These are phyloP conservation scores for Halcyon malimbica DNA, from an alignment of 2,113 vertebrate genomes.

Conservation along the genomic window DNA sequence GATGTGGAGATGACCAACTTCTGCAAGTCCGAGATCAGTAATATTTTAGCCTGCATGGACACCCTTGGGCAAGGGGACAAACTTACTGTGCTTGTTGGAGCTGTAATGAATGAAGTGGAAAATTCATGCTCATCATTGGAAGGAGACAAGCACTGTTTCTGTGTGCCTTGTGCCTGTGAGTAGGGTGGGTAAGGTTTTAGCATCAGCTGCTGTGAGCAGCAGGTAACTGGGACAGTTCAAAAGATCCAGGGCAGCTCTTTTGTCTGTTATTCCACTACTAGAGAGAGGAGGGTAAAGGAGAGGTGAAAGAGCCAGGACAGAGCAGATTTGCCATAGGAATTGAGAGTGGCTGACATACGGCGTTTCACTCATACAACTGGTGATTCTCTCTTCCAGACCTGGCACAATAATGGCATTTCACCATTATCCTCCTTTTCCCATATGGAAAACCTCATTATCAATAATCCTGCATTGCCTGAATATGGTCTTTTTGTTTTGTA, in stretches of 20 bases:
- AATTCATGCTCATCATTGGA: accelerated
- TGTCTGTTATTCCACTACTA: neutral
- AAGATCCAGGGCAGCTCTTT: neutral
- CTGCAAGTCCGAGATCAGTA: neutral
- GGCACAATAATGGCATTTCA: neutral
- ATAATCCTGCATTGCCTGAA: constrained; percentile 23
- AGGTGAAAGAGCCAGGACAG: neutral
- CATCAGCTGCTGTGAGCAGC: neutral
- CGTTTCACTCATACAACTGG: neutral
- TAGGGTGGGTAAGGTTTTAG: neutral
- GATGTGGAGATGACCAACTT: neutral
- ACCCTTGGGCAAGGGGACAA: neutral
- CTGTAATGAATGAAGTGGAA: neutral
- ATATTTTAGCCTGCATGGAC: neutral
- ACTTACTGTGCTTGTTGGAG: neutral
- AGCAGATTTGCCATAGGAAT: neutral
- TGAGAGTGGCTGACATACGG: neutral
- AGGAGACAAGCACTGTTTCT: neutral
- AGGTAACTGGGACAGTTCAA: neutral
- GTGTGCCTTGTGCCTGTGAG: neutral
- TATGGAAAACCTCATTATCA: constrained; percentile 19
- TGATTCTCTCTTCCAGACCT: neutral
- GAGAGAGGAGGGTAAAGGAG: neutral
- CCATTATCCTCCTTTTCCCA: neutral
- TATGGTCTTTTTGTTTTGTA: neutral